A percentile compares a stretch with the other conserved stretches of the same genome.
These are phyloP conservation scores for Eufriesea mexicana DNA, from an alignment of 1,140 invertebrate genomes.

Conservation along the genomic window DNA sequence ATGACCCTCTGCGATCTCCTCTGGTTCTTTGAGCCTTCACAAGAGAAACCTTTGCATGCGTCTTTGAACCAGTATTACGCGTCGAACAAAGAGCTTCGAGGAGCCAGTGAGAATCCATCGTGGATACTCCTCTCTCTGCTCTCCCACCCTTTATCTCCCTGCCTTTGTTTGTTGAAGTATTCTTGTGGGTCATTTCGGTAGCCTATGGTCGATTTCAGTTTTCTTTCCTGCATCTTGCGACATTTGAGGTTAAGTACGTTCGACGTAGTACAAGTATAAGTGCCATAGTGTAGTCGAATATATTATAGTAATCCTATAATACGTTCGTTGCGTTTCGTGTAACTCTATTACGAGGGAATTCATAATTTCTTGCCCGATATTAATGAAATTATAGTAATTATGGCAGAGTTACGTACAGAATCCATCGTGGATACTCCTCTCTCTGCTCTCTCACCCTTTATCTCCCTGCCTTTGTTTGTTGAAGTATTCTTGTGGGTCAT, in stretches of 20 bases:
- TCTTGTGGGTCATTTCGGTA: not conserved
- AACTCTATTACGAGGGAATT: too few relatives aligned
- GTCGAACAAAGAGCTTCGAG: constrained; percentile 58
- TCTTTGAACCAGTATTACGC: constrained; percentile 63
- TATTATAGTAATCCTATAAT: too few relatives aligned
- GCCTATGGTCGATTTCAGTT: not conserved
- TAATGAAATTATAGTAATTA: too few relatives aligned
- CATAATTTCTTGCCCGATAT: too few relatives aligned
- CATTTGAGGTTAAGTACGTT: too few relatives aligned
- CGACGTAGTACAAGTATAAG: too few relatives aligned
- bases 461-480: constrained; percentile 14
- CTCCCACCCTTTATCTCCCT: constrained; percentile 11
- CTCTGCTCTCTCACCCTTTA: constrained; percentile 10
- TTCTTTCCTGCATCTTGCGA: too few relatives aligned
- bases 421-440: too few relatives aligned
- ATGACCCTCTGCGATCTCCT: constrained; percentile 56
- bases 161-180: constrained; percentile 22
- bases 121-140: too few relatives aligned
- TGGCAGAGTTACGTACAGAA: not conserved
- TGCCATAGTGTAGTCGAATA: too few relatives aligned
- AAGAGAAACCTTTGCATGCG: constrained; percentile 62
- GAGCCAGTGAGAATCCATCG: constrained; percentile 1
- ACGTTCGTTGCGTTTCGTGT: too few relatives aligned
- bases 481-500: not conserved
- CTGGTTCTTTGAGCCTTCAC: constrained; percentile 45